These are phyloP conservation scores for Phylloscopus collybita DNA, from an alignment of 2,797 vertebrate genomes.

Conservation along the genomic window DNA sequence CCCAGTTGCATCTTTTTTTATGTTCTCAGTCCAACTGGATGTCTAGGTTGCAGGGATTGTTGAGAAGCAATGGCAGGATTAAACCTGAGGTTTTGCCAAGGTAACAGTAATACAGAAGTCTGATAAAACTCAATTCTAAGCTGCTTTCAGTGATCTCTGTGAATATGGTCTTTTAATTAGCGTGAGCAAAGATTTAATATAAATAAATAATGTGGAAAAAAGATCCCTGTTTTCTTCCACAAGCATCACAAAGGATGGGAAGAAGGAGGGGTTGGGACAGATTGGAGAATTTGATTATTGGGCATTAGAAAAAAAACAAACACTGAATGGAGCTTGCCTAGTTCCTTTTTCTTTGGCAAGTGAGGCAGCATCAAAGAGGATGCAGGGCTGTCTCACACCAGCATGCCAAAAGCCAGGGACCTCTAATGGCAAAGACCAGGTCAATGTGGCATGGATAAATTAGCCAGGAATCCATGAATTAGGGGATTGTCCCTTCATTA, in stretches of 20 bases:
- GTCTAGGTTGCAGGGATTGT: neutral
- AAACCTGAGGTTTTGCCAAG: conserved; percentile 32
- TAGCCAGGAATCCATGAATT: conserved; percentile 74
- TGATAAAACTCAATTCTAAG: conserved; percentile 24
- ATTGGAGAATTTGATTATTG: conserved; percentile 27
- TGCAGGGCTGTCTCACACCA: conserved; percentile 54
- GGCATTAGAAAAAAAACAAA: conserved; percentile 5
- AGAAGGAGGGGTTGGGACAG: neutral
- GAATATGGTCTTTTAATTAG: conserved; percentile 43
- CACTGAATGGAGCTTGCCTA: neutral
- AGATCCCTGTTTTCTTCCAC: conserved; percentile 22
- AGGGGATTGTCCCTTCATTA: conserved; percentile 65
- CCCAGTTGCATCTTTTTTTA: neutral
- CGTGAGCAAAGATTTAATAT: conserved; percentile 19
- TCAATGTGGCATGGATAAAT: conserved; percentile 74
- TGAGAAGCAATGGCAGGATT: conserved; percentile 18
- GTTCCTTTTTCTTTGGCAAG: conserved; percentile 32
- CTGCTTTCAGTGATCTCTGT: conserved; percentile 20
- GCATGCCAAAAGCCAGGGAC: conserved; percentile 60
- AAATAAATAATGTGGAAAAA: conserved; percentile 33
- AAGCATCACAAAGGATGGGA: conserved; percentile 4
- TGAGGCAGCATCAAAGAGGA: conserved; percentile 60
- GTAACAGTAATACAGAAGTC: conserved; percentile 10
- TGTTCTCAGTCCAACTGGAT: conserved; percentile 1
- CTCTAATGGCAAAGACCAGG: conserved; percentile 69